Evolutionary conservation across 2,888 invertebrate genomes (phyloP).

Genomic region (Morpho helenor): DNA sequence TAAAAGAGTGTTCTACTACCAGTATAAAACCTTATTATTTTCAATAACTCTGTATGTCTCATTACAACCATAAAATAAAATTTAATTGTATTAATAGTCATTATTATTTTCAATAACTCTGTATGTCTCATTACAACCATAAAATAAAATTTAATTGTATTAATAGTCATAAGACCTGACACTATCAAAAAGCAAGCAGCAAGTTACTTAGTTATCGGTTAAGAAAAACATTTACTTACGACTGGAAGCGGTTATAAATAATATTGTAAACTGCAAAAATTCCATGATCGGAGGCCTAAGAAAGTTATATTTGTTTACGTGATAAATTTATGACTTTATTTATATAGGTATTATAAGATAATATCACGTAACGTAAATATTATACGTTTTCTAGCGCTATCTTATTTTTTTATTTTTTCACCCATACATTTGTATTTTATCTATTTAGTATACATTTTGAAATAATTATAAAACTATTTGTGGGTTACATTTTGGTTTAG

Average conservation of each 20-base stretch:
- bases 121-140: not conserved
- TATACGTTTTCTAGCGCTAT: constrained; percentile 13
- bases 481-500: no score
- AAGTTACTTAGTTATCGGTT: constrained; percentile 12
- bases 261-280: constrained; percentile 25
- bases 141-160: constrained; percentile 1
- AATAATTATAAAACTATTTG: no score
- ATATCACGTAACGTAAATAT: constrained; percentile 49
- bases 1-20: constrained; percentile 42
- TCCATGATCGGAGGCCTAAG: constrained; percentile 25
- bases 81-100: constrained; percentile 4
- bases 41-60: not conserved
- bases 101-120: constrained; percentile 8
- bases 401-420: constrained; percentile 2
- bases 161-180: constrained; percentile 5
- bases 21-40: constrained; percentile 34
- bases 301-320: constrained; percentile 36
- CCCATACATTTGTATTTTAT: no score
- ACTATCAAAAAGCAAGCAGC: constrained; percentile 13
- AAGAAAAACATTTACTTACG: constrained; percentile 13
- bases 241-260: constrained; percentile 22
- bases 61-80: not conserved
- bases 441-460: no score
- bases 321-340: constrained; percentile 60
- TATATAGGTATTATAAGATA: constrained; percentile 37